Percentiles rank a stretch among this genome's conserved stretches.
These are phyloP conservation scores for Apostichopus parvimensis DNA, from an alignment of 35 echinoderm and acorn worm genomes.

Conservation along the genomic window DNA sequence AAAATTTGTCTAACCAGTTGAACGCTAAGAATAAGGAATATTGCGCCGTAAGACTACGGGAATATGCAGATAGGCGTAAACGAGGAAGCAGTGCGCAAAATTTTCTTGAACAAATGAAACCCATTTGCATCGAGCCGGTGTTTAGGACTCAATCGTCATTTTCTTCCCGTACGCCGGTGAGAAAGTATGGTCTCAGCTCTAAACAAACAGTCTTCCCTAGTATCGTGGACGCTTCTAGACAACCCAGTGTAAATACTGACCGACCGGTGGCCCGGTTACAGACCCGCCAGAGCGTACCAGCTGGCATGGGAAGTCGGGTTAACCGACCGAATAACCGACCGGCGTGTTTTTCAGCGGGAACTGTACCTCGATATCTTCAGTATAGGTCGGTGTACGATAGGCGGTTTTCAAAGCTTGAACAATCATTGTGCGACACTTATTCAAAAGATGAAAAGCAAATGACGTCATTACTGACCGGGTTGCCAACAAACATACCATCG, in stretches of 20 bases:
- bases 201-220: conserved; percentile 31
- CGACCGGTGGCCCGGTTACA: background rate
- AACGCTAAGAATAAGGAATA: conserved; percentile 56
- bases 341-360: conserved; percentile 44
- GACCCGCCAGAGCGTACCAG: conserved; percentile 2
- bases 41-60: conserved; percentile 53
- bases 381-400: conserved; percentile 81
- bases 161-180: background rate
- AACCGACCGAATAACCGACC: conserved; percentile 10
- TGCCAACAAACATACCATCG: background rate
- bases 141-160: conserved; percentile 76
- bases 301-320: background rate
- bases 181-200: background rate
- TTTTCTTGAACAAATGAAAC: conserved; percentile 68
- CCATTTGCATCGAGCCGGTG: conserved; percentile 64
- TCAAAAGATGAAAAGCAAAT: background rate
- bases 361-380: conserved; percentile 67
- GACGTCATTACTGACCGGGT: conserved; percentile 10
- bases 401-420: conserved; percentile 68
- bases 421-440: conserved; percentile 59
- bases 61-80: conserved; percentile 65
- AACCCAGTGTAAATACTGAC: background rate
- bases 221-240: conserved; percentile 20
- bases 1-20: conserved; percentile 55
- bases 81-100: conserved; percentile 44